phyloP scores from a whole-genome alignment of 2,113 vertebrate species.

The Pterocles orientalis region DNA sequence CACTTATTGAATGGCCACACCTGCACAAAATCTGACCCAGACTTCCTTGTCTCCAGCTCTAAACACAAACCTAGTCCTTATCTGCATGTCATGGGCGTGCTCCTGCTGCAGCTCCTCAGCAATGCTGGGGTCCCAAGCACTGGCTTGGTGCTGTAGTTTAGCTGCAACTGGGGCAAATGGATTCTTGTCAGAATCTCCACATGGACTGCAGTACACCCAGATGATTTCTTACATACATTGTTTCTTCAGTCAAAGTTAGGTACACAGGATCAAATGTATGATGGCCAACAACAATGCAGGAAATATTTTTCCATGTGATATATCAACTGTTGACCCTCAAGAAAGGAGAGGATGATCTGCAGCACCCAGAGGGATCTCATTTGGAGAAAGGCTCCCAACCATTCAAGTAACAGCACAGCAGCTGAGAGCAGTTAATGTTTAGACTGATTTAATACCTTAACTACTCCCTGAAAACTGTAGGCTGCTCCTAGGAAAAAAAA shows the following conservation, averaged over 20 bases:
- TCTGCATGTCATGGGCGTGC: fast-evolving
- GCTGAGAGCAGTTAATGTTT: not conserved
- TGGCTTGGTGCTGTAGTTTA: not conserved
- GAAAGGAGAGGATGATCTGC: not conserved
- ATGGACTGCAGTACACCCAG: not conserved
- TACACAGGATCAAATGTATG: fast-evolving
- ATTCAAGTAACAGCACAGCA: not conserved
- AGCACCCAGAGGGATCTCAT: not conserved
- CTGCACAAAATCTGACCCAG: not conserved
- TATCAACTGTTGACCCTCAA: not conserved
- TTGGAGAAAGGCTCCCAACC: not conserved
- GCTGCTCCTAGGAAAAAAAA: not conserved
- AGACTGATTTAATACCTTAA: not conserved
- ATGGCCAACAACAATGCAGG: fast-evolving
- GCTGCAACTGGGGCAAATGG: not conserved
- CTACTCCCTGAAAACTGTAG: not conserved
- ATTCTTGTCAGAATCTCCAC: not conserved
- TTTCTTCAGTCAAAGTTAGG: not conserved
- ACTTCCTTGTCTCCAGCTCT: not conserved
- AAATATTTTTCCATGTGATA: not conserved
- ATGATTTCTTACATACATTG: not conserved
- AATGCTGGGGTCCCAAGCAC: not conserved
- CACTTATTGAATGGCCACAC: not conserved
- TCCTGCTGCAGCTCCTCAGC: not conserved
- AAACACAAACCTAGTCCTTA: not conserved